Conservation (phyloP, 2,888 invertebrate genomes). For the Agrochola macilenta region DNA sequence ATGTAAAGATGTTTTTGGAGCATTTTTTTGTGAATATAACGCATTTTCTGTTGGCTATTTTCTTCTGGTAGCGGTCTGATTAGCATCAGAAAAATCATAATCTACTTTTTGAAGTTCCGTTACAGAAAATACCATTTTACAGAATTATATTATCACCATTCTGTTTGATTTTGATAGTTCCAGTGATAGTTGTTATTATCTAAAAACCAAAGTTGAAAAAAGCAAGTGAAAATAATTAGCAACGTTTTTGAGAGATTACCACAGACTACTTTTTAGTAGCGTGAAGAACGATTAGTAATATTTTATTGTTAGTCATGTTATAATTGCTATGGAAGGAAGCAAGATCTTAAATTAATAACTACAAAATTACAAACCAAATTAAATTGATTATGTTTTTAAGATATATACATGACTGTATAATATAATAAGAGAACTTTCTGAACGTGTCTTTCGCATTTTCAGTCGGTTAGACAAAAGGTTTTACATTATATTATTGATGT, state of each 20-base stretch:
- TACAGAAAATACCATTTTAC: background rate
- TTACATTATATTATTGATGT: too few relatives aligned
- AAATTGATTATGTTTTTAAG: background rate
- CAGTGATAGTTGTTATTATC: background rate
- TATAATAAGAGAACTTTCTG: background rate
- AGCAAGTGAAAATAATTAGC: background rate
- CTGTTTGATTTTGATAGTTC: background rate
- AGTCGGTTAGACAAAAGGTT: background rate
- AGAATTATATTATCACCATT: background rate
- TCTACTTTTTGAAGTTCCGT: background rate
- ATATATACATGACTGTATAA: too few relatives aligned
- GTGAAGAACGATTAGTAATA: too few relatives aligned
- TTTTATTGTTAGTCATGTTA: too few relatives aligned
- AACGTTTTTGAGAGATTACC: background rate
- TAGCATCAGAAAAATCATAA: background rate
- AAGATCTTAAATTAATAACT: background rate
- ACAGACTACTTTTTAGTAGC: background rate
- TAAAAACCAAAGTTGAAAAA: background rate
- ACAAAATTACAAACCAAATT: too few relatives aligned
- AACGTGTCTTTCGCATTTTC: background rate
- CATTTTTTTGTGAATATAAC: constrained; percentile 6
- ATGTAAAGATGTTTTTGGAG: constrained; percentile 8
- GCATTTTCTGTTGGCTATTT: background rate
- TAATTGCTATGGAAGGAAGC: background rate
- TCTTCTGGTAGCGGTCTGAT: background rate